Conservation (phyloP, 2,888 invertebrate genomes). For the Exephanes ischioxanthus region DNA sequence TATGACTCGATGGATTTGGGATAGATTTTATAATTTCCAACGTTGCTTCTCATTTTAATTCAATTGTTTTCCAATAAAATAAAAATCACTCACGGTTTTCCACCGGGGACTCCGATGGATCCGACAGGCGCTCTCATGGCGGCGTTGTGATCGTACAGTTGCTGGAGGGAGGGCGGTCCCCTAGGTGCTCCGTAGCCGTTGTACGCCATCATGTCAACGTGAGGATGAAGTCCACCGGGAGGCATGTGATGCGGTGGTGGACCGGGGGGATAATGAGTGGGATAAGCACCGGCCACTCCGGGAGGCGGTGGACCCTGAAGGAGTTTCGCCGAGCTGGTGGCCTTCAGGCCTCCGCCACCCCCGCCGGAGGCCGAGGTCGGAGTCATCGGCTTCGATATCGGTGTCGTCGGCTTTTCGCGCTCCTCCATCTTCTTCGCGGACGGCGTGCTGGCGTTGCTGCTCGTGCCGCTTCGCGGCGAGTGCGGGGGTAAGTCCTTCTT, state of each 20-base stretch:
- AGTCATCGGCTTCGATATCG: conserved; percentile 95
- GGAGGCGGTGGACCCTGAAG: conserved; percentile 85
- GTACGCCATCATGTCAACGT: conserved; percentile 88
- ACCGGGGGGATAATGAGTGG: conserved; percentile 85
- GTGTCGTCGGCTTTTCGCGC: conserved; percentile 94
- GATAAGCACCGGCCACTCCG: conserved; percentile 80
- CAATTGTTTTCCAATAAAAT: background rate
- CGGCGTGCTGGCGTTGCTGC: conserved; percentile 95
- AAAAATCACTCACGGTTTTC: conserved; percentile 91
- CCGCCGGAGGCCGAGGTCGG: conserved; percentile 89
- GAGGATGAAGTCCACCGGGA: conserved; percentile 86
- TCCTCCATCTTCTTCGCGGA: conserved; percentile 93
- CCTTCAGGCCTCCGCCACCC: conserved; percentile 83
- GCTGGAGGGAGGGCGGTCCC: conserved; percentile 86
- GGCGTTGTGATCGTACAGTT: conserved; percentile 89
- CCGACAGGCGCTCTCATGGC: conserved; percentile 88
- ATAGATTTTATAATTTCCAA: background rate
- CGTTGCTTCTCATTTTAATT: background rate
- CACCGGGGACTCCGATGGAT: conserved; percentile 90
- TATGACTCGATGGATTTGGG: background rate
- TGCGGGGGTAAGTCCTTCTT: conserved; percentile 81
- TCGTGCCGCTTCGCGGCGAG: conserved; percentile 91
- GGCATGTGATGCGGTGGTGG: conserved; percentile 88
- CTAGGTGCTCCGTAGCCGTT: conserved; percentile 88
- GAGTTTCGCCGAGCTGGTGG: conserved; percentile 83